Conservation (phyloP, 2,888 invertebrate genomes). For the Magallana nippona region DNA sequence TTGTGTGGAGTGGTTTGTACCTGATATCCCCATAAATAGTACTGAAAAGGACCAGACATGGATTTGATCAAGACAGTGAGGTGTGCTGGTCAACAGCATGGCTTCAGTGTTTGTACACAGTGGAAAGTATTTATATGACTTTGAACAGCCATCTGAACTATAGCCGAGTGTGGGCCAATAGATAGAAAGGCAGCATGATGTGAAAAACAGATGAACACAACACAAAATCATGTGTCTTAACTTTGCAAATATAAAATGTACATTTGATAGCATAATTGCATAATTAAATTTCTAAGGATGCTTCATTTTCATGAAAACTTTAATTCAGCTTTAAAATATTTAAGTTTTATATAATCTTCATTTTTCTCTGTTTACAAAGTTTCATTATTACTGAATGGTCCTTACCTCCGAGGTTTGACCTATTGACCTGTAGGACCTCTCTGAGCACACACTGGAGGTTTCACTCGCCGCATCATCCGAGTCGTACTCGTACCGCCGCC, state of each 20-base stretch:
- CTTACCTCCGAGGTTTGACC: constrained; percentile 77
- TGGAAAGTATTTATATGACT: no score
- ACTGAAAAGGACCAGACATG: constrained; percentile 22
- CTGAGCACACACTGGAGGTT: constrained; percentile 97
- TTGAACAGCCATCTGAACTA: background rate
- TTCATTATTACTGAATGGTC: background rate
- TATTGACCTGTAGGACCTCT: constrained; percentile 81
- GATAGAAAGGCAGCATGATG: constrained; percentile 11
- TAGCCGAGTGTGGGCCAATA: background rate
- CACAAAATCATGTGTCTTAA: background rate
- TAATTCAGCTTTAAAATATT: background rate
- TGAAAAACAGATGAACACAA: constrained; percentile 11
- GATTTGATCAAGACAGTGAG: constrained; percentile 5
- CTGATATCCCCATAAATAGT: constrained; percentile 29
- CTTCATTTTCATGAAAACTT: no score
- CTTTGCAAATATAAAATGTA: no score
- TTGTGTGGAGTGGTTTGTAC: background rate
- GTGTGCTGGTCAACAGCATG: no score
- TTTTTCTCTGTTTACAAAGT: background rate
- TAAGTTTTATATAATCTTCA: background rate
- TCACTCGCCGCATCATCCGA: constrained; percentile 84
- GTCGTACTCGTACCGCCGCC: constrained; percentile 73
- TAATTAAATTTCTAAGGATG: no score
- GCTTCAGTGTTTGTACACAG: no score
- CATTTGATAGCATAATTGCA: no score